phyloP scores from a whole-genome alignment of 2,113 vertebrate genomes.

The Varanus komodoensis region DNA sequence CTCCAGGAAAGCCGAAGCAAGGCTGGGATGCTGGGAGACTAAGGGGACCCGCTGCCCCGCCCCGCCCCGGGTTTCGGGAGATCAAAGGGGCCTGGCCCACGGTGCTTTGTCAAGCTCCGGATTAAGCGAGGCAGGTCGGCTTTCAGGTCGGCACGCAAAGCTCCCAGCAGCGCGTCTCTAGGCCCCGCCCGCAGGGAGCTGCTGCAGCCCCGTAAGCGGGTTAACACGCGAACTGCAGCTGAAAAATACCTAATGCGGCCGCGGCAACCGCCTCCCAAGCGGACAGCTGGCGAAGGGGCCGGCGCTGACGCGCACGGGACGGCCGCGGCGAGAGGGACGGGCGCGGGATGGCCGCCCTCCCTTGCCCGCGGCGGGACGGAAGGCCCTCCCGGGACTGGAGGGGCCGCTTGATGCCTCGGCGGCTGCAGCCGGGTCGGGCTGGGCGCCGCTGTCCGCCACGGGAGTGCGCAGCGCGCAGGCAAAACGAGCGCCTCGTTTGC shows the following conservation, averaged over 20 bases:
- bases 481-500: not conserved
- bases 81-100: slow-evolving; percentile 2
- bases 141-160: slow-evolving; percentile 42
- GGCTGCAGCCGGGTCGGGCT: not conserved
- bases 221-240: not conserved
- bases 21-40: not conserved
- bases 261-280: not conserved
- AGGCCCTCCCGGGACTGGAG: not conserved
- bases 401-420: not conserved
- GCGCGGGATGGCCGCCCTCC: not conserved
- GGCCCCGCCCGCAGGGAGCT: not conserved
- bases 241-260: not conserved
- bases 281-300: not conserved
- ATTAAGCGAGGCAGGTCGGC: slow-evolving; percentile 24
- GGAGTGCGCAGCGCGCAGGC: not conserved
- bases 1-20: not conserved
- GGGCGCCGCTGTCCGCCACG: not conserved
- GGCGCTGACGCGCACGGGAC: not conserved
- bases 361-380: not conserved
- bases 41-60: not conserved
- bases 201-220: not conserved
- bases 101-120: not conserved
- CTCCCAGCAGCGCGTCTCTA: slow-evolving; percentile 26
- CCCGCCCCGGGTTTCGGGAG: not conserved
- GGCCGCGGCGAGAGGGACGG: not conserved